Evolutionary conservation across 2,113 vertebrate species (phyloP).

Genomic region (Conger conger): DNA sequence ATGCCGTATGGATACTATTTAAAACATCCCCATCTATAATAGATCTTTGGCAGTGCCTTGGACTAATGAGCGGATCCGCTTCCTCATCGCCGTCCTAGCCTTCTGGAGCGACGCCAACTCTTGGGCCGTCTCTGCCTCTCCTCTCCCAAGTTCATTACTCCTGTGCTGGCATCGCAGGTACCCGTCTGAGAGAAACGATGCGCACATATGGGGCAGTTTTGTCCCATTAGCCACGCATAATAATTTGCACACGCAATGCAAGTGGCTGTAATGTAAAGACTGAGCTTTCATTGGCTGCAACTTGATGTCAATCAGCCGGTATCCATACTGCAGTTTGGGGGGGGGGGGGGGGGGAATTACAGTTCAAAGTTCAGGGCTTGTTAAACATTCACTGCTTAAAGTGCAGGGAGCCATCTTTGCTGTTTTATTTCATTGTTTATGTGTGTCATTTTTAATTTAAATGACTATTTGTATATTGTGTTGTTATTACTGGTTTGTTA

Average conservation of each 20-base stretch:
- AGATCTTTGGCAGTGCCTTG: slow-evolving; percentile 1
- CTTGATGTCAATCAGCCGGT: neutral
- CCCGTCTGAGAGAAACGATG: neutral
- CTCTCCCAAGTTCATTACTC: neutral
- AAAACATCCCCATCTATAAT: neutral
- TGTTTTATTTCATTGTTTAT: too few species aligned
- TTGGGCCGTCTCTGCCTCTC: neutral
- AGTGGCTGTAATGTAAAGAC: neutral
- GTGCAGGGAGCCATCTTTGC: neutral
- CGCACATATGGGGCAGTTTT: neutral
- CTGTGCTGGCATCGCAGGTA: neutral
- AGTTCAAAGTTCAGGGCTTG: neutral
- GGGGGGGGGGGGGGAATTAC: neutral
- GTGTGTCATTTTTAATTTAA: neutral
- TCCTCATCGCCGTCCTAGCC: neutral
- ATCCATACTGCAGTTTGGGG: neutral
- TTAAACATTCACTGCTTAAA: neutral
- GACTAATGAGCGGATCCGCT: neutral
- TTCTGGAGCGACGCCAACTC: neutral
- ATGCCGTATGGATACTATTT: slow-evolving; percentile 13
- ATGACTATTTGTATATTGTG: neutral
- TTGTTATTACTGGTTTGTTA: neutral
- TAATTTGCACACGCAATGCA: neutral
- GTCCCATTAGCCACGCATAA: neutral
- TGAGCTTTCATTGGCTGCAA: neutral